Evolutionary conservation across 2,888 invertebrate species (phyloP), one percentile per base, ranked within the genome.

Genomic region (Drosophila merina): DNA sequence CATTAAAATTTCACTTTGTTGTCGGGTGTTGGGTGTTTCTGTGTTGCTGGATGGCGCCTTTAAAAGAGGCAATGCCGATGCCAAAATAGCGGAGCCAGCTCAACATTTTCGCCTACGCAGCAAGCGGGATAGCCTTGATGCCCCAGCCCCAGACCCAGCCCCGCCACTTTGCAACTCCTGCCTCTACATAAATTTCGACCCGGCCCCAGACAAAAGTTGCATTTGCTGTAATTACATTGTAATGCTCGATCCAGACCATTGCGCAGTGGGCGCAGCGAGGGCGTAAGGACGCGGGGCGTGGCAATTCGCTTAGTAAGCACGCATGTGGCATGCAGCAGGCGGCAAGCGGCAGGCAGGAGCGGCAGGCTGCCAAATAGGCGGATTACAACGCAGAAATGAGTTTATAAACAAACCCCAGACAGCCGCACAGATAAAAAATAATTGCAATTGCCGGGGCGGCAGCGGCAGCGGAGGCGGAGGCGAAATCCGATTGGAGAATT

Each of bases 1-100:
- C 80, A 80, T 86, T 82, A 85, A 85, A 82, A 85, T 85, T 83
- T 84, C 86, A 77, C 84, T 83, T 85, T 85, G 87, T 82, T 85
- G 79, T 76, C 74, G 78, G 82, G 78, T 20, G 20, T 20, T 20
- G 20, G 20, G 1, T 20, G 20, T 20, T 20, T 78, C 75, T 76
- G 78, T 20, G 20, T 20, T 20, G 78, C 75, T 76, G 78, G 82
- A 76, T 73, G 76, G 30, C 62, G 62, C 71, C 62, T 77, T 81
- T 79, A 66, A 78, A 74, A 52, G 26, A 5, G 51, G 10, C 36
- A 50, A 45, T 47, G 25, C 26, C 20, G 44, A 40, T 45, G 30
- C 60, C 63, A 49, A 57, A 52, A 59, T 58, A 26, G 33, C 33
- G 44, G 12, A 38, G 31, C 40, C 6, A 36, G 36, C 30, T 33